Conservation (phyloP, 2,797 vertebrate genomes). For the Brotula barbata region DNA sequence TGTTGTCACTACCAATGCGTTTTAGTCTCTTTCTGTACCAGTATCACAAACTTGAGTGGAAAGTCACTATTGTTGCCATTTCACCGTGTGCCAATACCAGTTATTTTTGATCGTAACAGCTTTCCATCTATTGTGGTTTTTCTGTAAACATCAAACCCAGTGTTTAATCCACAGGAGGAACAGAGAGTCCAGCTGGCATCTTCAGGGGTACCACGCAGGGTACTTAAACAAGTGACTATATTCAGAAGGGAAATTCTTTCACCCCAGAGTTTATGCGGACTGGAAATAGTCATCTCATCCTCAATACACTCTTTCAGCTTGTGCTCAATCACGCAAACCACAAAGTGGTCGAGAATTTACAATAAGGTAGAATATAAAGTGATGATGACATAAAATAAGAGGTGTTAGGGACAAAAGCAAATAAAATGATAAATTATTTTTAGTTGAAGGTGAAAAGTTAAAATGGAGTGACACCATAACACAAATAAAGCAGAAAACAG, state of each 20-base stretch:
- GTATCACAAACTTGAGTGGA: not conserved
- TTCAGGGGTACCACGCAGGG: conserved; percentile 10
- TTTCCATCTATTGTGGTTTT: conserved; percentile 18
- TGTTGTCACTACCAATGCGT: too few species aligned
- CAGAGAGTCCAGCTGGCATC: conserved; percentile 25
- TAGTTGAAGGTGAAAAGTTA: too few species aligned
- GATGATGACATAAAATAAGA: not conserved
- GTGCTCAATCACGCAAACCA: conserved; percentile 6
- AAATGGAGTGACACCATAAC: too few species aligned
- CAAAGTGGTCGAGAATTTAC: conserved; percentile 14
- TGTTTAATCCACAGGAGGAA: conserved; percentile 8
- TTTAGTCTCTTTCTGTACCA: not conserved
- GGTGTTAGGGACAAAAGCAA: not conserved
- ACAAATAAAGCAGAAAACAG: too few species aligned
- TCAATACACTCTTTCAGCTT: conserved; percentile 20
- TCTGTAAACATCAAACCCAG: not conserved
- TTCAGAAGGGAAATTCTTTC: conserved; percentile 27
- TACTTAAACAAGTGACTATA: conserved; percentile 16
- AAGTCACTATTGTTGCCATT: conserved; percentile 5
- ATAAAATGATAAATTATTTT: not conserved
- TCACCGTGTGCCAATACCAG: not conserved
- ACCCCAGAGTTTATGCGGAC: conserved; percentile 14
- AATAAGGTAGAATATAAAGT: not conserved
- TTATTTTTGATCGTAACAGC: conserved; percentile 13
- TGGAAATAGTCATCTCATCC: conserved; percentile 14